Base-by-base conservation (phyloP, 2,888 invertebrate genomes). In the Drosophila setosimentum region DNA sequence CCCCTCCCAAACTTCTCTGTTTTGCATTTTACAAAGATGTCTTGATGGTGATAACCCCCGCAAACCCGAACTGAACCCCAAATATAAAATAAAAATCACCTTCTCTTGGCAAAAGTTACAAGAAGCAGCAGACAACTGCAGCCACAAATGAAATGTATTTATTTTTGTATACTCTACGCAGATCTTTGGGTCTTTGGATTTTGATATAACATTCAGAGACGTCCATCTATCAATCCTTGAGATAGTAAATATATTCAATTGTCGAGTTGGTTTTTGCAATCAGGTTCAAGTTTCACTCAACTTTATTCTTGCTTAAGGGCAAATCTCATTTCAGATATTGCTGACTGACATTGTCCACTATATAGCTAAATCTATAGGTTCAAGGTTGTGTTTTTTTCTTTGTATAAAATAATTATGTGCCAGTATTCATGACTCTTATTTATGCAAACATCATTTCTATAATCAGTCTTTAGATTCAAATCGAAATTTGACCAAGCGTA, bases 21-120 rank as follows among this genome's bases (percentile, higher is more conserved):
- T 80, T 77, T 78, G 78, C 81, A 80, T 78, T 77, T 80, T 58
- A 42, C 53, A 58, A 32, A 77, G 78, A 78, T 78, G 78, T 81
- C 68, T 81, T 66, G 63, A 59, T 66, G 78, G 21, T 73, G 78
- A 78, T 78, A 78, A 81, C 78, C 78, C 60, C 64, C 40, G 49
- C 53, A 61, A 37, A 35, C 32, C 40, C 51, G 3, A 54, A 65
- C 49, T 37, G 32, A 60, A 69, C 73, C 63, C 30, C 42, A 49
- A 55, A 48, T 30, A 42, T 35, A 55, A 58, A 27, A 54, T 30
- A 54, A 53, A 53, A 72, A 58, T 21, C 51, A 51, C 45, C 45
- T 53, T 58, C 68, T 51, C 30, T 48, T 49, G 59, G 79, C 78
- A 78, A 79, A 81, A 73, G 79, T 74, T 51, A 63, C 73, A 72